Evolutionary conservation across 2,797 vertebrate species (phyloP).

Genomic region (Erpetoichthys calabaricus): DNA sequence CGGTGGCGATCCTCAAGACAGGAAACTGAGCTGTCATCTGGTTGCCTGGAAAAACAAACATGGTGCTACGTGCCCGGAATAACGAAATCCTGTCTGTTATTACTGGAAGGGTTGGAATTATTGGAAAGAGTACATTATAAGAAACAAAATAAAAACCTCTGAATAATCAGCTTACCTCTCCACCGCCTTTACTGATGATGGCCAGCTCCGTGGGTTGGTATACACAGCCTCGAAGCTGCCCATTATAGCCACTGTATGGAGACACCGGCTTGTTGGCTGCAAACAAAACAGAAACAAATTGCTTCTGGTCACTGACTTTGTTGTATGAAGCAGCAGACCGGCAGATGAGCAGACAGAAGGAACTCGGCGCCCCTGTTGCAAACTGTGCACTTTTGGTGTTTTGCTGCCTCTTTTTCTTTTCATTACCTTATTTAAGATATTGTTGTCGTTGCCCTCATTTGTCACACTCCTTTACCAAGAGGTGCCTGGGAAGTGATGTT

Average conservation of each 20-base stretch:
- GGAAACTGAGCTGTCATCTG: no score
- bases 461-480: no score
- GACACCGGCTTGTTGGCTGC: constrained; percentile 72
- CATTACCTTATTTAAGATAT: no score
- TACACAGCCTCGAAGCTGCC: constrained; percentile 70
- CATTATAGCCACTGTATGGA: constrained; percentile 81
- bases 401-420: neutral
- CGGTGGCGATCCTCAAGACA: no score
- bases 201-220: constrained; percentile 94
- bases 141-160: no score
- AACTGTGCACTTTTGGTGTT: neutral
- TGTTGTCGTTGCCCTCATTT: no score
- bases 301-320: neutral
- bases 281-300: constrained; percentile 14
- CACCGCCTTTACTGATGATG: constrained; percentile 67
- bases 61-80: no score
- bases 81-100: no score
- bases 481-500: no score
- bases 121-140: no score
- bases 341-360: neutral
- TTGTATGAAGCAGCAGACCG: neutral
- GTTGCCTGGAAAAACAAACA: no score
- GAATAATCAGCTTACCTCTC: constrained; percentile 45
- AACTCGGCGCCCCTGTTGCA: neutral
- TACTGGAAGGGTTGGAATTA: no score